Conservation (phyloP, 2,797 vertebrate genomes). For the Arremon brunneinucha region DNA sequence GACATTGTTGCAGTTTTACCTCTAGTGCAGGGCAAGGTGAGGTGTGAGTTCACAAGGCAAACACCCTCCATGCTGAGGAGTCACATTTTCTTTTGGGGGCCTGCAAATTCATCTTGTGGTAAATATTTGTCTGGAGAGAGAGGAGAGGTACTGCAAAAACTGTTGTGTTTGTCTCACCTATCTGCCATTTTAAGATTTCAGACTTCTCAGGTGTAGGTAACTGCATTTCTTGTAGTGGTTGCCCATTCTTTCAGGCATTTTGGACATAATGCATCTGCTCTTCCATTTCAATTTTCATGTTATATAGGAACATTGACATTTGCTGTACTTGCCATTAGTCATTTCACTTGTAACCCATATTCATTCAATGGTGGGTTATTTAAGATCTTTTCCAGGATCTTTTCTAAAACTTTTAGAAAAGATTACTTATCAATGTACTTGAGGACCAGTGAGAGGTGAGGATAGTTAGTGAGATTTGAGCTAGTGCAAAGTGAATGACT, state of each 20-base stretch:
- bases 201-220: background rate
- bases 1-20: background rate
- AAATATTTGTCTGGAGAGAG: background rate
- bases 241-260: background rate
- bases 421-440: background rate
- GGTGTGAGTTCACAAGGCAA: background rate
- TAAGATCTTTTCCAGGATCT: background rate
- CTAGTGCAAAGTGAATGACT: background rate
- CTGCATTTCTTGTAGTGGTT: background rate
- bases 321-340: background rate
- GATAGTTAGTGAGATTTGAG: background rate
- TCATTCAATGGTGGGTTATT: background rate
- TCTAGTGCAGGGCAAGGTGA: accelerated
- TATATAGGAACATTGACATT: background rate
- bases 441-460: background rate
- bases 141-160: background rate
- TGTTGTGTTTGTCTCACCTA: background rate
- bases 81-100: background rate
- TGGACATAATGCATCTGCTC: background rate
- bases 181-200: background rate
- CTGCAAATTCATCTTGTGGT: background rate
- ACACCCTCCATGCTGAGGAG: background rate
- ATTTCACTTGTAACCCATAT: background rate
- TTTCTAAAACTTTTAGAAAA: background rate
- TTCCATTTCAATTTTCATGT: background rate